Conservation (phyloP, 2,113 vertebrate species). For the Salvelinus namaycush region DNA sequence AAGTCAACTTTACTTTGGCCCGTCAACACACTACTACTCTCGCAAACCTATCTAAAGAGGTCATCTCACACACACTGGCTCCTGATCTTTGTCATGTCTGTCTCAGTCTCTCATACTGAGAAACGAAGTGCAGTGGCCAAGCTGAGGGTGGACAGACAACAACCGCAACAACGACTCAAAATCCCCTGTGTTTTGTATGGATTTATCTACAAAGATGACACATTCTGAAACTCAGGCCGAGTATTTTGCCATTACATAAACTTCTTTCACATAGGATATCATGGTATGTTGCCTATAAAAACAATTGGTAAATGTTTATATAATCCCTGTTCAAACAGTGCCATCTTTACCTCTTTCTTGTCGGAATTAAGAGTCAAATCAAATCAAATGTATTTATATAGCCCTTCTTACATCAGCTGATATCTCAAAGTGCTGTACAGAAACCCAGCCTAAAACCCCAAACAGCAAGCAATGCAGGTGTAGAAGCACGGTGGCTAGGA, state of each 20-base stretch:
- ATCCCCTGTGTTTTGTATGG: constrained; percentile 24
- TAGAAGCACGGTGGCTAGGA: too few relatives aligned
- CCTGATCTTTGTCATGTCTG: constrained; percentile 23
- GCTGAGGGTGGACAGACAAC: constrained; percentile 28
- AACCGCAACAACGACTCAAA: constrained; percentile 35
- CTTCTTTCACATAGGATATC: too few relatives aligned
- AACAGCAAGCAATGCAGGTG: too few relatives aligned
- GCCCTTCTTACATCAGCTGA: too few relatives aligned
- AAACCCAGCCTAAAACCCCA: too few relatives aligned
- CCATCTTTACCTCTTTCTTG: too few relatives aligned
- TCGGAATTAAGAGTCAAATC: too few relatives aligned
- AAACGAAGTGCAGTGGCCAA: constrained; percentile 32
- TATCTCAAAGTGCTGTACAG: too few relatives aligned
- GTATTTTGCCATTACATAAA: neutral
- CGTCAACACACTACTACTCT: constrained; percentile 6
- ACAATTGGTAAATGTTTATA: too few relatives aligned
- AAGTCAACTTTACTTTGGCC: neutral
- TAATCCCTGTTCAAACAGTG: too few relatives aligned
- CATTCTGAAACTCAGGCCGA: constrained; percentile 30
- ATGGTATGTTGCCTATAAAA: too few relatives aligned
- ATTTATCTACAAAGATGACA: constrained; percentile 34
- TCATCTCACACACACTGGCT: constrained; percentile 49
- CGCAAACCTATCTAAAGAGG: constrained; percentile 62
- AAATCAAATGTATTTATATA: too few relatives aligned
- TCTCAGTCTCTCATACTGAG: constrained; percentile 21